These are phyloP conservation scores for Leucosticte australis DNA, from an alignment of 2,113 vertebrate genomes.

Conservation along the genomic window DNA sequence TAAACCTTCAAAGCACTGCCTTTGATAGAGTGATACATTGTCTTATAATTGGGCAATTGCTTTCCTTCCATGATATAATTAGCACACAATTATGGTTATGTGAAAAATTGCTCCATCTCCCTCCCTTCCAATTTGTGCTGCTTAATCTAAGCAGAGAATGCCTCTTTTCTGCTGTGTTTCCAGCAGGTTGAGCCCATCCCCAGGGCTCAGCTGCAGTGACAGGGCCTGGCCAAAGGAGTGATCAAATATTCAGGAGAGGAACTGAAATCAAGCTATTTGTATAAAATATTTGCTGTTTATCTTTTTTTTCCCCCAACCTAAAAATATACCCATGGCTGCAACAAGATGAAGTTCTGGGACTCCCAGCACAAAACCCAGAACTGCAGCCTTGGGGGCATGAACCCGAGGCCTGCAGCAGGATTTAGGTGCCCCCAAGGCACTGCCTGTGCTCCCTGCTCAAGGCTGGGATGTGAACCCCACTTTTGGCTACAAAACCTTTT, in stretches of 20 bases:
- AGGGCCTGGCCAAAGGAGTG: not conserved
- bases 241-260: not conserved
- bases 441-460: not conserved
- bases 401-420: too few relatives aligned
- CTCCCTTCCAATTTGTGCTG: conserved; percentile 50
- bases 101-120: conserved; percentile 53
- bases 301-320: not conserved
- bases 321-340: not conserved
- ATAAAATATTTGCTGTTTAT: not conserved
- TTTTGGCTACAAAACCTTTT: not conserved
- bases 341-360: not conserved
- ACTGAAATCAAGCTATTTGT: not conserved
- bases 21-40: conserved; percentile 62
- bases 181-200: not conserved
- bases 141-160: conserved; percentile 11
- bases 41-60: conserved; percentile 65
- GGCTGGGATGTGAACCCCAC: not conserved
- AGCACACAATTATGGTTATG: conserved; percentile 64
- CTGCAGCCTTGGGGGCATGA: too few relatives aligned
- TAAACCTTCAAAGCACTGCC: conserved; percentile 55
- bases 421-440: not conserved
- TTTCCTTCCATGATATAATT: conserved; percentile 64
- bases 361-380: not conserved
- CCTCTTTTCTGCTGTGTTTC: not conserved
- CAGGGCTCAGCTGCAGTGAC: not conserved